Percentiles rank a stretch among this genome's conserved stretches.
These are phyloP conservation scores for Amiota mariae DNA, from an alignment of 2,888 invertebrate species.

Conservation along the genomic window DNA sequence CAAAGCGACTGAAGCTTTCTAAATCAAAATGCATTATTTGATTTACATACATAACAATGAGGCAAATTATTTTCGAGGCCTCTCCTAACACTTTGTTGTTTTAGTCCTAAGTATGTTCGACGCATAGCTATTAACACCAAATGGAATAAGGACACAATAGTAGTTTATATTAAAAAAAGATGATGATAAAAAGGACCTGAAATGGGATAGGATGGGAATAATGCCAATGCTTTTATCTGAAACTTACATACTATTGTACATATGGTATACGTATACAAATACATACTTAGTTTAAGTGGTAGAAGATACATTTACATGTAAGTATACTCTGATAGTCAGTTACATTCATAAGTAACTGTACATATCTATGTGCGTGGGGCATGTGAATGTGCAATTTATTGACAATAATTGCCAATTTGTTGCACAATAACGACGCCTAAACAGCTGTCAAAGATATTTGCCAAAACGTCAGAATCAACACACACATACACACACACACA, in stretches of 20 bases:
- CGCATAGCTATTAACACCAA: conserved; percentile 17
- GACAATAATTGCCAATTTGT: conserved; percentile 66
- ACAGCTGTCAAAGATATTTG: conserved; percentile 55
- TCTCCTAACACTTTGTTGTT: background rate
- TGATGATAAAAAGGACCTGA: background rate
- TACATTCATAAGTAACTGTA: background rate
- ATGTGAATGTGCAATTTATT: conserved; percentile 62
- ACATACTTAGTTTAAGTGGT: too few species aligned
- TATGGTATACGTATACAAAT: too few species aligned
- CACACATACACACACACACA: conserved; percentile 30
- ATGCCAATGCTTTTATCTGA: too few species aligned
- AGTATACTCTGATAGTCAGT: too few species aligned
- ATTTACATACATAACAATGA: background rate
- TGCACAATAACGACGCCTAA: conserved; percentile 52
- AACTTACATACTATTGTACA: too few species aligned
- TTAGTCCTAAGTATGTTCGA: background rate
- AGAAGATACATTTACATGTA: too few species aligned
- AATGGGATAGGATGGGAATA: background rate
- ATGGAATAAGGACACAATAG: background rate
- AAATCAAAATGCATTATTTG: conserved; percentile 6
- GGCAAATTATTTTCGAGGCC: background rate
- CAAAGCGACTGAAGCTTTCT: background rate
- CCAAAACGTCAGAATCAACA: conserved; percentile 17
- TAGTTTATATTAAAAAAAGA: background rate
- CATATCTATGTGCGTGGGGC: background rate